Conservation (phyloP, 2,888 invertebrate species). For the Napeogenes sylphis region DNA sequence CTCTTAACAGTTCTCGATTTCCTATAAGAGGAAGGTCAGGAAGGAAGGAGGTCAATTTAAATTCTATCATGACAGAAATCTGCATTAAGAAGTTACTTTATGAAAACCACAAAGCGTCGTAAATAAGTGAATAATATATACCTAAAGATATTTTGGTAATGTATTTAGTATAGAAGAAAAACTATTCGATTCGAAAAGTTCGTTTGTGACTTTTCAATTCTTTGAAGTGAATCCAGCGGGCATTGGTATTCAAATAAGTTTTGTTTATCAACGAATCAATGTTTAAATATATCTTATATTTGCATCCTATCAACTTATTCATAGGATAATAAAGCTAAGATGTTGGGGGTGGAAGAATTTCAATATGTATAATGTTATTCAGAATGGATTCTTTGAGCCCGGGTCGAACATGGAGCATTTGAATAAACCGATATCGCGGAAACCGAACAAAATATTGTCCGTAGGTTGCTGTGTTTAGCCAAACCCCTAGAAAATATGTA, state of each 20-base stretch:
- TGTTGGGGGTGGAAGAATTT: slow-evolving; percentile 68
- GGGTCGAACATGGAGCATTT: slow-evolving; percentile 72
- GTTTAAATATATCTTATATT: slow-evolving; percentile 22
- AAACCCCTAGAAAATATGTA: slow-evolving; percentile 50
- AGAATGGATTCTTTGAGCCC: slow-evolving; percentile 74
- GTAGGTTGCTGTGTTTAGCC: slow-evolving; percentile 63
- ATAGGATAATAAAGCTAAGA: slow-evolving; percentile 66
- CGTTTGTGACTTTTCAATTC: not conserved
- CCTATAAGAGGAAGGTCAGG: too few relatives aligned
- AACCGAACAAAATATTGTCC: slow-evolving; percentile 73
- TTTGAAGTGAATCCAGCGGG: slow-evolving; percentile 1
- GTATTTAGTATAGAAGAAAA: too few relatives aligned
- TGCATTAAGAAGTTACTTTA: too few relatives aligned
- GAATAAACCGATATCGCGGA: slow-evolving; percentile 73
- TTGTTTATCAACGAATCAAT: slow-evolving; percentile 19
- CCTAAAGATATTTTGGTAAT: too few relatives aligned
- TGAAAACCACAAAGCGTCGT: too few relatives aligned
- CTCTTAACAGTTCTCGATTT: too few relatives aligned
- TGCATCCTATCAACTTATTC: slow-evolving; percentile 42
- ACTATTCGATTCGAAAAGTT: not conserved
- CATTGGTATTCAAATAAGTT: slow-evolving; percentile 28
- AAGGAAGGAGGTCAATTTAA: too few relatives aligned
- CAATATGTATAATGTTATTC: slow-evolving; percentile 76
- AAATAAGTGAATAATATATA: too few relatives aligned
- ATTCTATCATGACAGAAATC: too few relatives aligned